Conservation (phyloP, 2,113 vertebrate species). For the Tympanuchus pallidicinctus region DNA sequence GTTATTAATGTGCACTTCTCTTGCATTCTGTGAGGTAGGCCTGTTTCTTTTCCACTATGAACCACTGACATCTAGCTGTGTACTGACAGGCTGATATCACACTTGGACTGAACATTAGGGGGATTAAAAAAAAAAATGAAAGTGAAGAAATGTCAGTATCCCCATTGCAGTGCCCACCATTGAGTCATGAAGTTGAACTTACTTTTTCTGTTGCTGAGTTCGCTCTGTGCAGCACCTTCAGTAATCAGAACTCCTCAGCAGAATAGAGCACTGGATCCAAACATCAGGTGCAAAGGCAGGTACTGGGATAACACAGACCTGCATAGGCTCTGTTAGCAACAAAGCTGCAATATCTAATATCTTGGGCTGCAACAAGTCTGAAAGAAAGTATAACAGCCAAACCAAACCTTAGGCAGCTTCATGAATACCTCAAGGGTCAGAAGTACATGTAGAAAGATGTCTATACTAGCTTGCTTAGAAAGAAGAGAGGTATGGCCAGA, state of each 20-base stretch:
- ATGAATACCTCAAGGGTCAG: not conserved
- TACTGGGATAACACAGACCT: not conserved
- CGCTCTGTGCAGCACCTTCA: not conserved
- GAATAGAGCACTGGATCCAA: not conserved
- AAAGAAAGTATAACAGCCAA: not conserved
- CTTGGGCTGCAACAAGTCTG: not conserved
- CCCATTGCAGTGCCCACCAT: not conserved
- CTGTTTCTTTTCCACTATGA: fast-evolving
- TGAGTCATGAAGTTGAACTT: not conserved
- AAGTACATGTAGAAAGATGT: fast-evolving
- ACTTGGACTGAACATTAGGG: not conserved
- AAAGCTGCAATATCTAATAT: not conserved
- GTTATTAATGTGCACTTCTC: not conserved
- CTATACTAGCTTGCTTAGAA: not conserved
- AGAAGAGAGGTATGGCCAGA: not conserved
- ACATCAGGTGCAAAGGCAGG: fast-evolving
- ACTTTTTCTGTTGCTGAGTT: not conserved
- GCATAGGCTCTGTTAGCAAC: not conserved
- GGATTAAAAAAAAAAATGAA: not conserved
- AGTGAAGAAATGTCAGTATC: not conserved
- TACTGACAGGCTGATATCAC: not conserved
- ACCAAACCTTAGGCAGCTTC: not conserved
- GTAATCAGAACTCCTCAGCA: not conserved
- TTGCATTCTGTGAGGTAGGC: not conserved
- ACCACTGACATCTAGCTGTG: not conserved